phyloP scores from a whole-genome alignment of 1,140 invertebrate species.

The Chrysoperla carnea region DNA sequence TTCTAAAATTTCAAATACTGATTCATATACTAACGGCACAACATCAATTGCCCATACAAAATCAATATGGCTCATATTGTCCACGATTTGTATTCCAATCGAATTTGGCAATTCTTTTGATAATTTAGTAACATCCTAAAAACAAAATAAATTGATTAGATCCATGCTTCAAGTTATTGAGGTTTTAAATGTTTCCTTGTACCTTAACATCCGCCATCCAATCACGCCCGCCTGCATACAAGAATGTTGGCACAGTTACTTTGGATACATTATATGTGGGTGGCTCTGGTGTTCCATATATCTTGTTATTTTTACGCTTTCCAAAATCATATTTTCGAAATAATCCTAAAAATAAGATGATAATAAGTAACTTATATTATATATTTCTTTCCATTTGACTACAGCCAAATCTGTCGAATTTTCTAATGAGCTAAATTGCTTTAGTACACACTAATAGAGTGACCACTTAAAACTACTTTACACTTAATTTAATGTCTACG shows the following conservation, averaged over 20 bases:
- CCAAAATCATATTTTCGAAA: constrained; percentile 30
- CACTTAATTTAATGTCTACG: too few species aligned
- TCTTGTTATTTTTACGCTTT: constrained; percentile 19
- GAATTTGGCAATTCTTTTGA: constrained; percentile 27
- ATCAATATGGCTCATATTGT: constrained; percentile 44
- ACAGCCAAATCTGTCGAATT: too few species aligned
- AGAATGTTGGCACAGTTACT: constrained; percentile 35
- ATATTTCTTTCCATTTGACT: too few species aligned
- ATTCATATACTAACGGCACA: constrained; percentile 31
- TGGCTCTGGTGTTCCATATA: constrained; percentile 28
- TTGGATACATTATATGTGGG: constrained; percentile 39
- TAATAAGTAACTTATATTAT: neutral
- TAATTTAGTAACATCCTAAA: constrained; percentile 20
- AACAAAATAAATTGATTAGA: neutral
- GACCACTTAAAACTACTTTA: too few species aligned
- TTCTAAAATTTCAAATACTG: too few species aligned
- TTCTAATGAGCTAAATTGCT: too few species aligned
- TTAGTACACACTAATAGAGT: too few species aligned
- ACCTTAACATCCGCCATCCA: constrained; percentile 26
- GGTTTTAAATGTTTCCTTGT: too few species aligned
- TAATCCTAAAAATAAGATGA: constrained; percentile 7
- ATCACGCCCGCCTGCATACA: constrained; percentile 32
- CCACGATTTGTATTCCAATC: constrained; percentile 34
- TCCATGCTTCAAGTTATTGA: too few species aligned
- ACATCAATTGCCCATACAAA: constrained; percentile 45